These are phyloP conservation scores for Drosophila triauraria DNA, from an alignment of 1,140 invertebrate species.

Conservation along the genomic window DNA sequence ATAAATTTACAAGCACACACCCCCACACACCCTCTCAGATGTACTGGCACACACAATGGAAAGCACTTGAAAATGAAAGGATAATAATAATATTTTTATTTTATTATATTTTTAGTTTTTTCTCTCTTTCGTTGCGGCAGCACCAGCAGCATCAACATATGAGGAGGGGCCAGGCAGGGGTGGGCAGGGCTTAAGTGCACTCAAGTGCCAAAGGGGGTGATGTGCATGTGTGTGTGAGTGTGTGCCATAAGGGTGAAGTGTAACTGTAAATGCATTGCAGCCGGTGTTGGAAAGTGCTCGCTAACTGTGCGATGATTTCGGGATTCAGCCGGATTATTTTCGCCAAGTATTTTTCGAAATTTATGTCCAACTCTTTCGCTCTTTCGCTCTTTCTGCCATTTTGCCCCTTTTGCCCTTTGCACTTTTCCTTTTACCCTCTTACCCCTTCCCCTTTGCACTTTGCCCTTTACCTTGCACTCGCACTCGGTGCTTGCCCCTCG, in stretches of 20 bases:
- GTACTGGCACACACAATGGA: constrained; percentile 44
- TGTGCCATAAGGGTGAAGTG: not conserved
- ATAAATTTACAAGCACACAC: constrained; percentile 23
- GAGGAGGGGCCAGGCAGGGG: constrained; percentile 15
- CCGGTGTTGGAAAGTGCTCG: constrained; percentile 36
- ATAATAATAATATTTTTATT: constrained; percentile 65
- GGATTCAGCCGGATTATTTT: constrained; percentile 47
- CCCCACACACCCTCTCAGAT: not conserved
- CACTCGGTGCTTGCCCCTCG: not conserved
- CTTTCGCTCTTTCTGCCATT: constrained; percentile 8
- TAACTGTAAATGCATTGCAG: constrained; percentile 19
- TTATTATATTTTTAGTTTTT: constrained; percentile 45
- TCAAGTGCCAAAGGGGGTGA: constrained; percentile 21
- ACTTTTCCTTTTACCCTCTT: not conserved
- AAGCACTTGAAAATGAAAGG: constrained; percentile 66
- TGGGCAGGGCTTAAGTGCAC: constrained; percentile 33
- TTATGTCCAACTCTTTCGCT: constrained; percentile 24
- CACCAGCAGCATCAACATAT: constrained; percentile 27
- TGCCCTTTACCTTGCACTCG: constrained; percentile 1
- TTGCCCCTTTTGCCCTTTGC: not conserved
- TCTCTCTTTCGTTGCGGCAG: constrained; percentile 3
- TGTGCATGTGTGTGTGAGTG: not conserved
- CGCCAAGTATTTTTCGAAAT: constrained; percentile 48
- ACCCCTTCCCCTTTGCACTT: not conserved
- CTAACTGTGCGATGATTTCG: constrained; percentile 53